Percentiles rank a stretch among this genome's conserved stretches.
Evolutionary conservation across 2,888 invertebrate species (phyloP).

Genomic region (Pyrrhosoma nymphula): DNA sequence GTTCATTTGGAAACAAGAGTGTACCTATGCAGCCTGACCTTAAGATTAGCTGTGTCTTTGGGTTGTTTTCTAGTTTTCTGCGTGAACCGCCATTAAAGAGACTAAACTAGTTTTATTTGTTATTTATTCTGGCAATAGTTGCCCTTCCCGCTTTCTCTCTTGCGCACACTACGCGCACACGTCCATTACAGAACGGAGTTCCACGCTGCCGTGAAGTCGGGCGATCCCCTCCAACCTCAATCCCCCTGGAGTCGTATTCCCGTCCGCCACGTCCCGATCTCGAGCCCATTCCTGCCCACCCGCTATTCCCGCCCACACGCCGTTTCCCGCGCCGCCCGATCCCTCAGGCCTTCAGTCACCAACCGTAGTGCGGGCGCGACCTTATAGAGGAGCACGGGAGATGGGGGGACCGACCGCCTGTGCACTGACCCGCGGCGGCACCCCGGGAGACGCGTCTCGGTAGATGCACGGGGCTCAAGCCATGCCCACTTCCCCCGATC

Average conservation of each 20-base stretch:
- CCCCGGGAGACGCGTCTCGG: background rate
- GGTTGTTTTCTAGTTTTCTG: too few relatives aligned
- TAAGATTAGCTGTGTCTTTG: too few relatives aligned
- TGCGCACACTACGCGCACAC: background rate
- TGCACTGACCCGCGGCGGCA: conserved; percentile 31
- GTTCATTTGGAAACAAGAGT: too few relatives aligned
- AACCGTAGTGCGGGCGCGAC: too few relatives aligned
- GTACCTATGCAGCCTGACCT: too few relatives aligned
- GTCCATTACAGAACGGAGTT: conserved; percentile 4
- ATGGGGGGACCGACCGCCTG: background rate
- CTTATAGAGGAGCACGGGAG: background rate
- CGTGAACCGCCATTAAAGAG: too few relatives aligned
- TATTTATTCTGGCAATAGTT: too few relatives aligned
- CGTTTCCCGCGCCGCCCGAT: too few relatives aligned
- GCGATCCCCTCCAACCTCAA: too few relatives aligned
- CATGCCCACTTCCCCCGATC: background rate
- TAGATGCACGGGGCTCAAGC: conserved; percentile 15
- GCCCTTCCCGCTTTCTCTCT: background rate
- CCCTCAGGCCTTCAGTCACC: background rate
- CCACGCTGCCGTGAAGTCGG: conserved; percentile 2
- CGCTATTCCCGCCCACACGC: too few relatives aligned
- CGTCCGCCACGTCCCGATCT: background rate
- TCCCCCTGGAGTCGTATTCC: background rate
- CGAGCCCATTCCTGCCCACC: background rate
- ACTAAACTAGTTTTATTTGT: too few relatives aligned